Percentiles rank a stretch among this genome's conserved stretches.
Evolutionary conservation across 1,140 invertebrate genomes (phyloP).

Genomic region (Steinernema khuongi): DNA sequence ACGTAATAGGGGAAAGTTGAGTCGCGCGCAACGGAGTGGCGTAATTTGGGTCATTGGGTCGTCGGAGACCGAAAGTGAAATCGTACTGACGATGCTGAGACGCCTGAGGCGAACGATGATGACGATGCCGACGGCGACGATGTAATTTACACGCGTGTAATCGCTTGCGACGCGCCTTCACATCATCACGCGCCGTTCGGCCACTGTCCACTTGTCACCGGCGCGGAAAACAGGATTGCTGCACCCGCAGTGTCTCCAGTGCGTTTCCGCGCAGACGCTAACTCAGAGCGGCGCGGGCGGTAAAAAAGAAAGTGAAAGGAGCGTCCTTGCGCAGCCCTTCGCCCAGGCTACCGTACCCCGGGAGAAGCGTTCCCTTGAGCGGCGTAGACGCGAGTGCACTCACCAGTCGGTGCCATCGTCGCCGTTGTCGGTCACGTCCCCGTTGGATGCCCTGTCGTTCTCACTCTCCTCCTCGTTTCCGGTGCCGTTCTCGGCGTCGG

Average conservation of each 20-base stretch:
- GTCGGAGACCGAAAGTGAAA: conserved; percentile 11
- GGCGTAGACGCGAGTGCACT: neutral
- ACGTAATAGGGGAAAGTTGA: conserved; percentile 15
- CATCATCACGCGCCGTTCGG: conserved; percentile 6
- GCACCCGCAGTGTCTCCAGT: neutral
- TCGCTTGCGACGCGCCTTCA: conserved; percentile 14
- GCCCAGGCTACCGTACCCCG: neutral
- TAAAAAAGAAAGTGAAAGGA: neutral
- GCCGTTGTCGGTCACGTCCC: neutral
- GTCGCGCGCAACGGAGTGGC: conserved; percentile 6
- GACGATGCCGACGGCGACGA: conserved; percentile 16
- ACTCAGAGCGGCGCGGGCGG: neutral
- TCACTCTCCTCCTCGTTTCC: neutral
- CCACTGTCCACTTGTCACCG: neutral
- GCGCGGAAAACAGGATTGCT: neutral
- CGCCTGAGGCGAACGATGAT: conserved; percentile 14
- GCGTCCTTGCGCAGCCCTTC: neutral
- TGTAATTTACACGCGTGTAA: conserved; percentile 17
- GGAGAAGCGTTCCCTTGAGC: neutral
- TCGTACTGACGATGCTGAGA: conserved; percentile 12
- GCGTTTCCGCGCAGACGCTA: neutral
- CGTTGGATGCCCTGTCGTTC: neutral
- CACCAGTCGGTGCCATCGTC: neutral
- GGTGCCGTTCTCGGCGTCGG: neutral
- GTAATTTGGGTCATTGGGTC: conserved; percentile 15